Percentiles rank a stretch among this genome's conserved stretches.
These are phyloP conservation scores for Phyto melanocephala DNA, from an alignment of 2,888 invertebrate genomes.

Conservation along the genomic window DNA sequence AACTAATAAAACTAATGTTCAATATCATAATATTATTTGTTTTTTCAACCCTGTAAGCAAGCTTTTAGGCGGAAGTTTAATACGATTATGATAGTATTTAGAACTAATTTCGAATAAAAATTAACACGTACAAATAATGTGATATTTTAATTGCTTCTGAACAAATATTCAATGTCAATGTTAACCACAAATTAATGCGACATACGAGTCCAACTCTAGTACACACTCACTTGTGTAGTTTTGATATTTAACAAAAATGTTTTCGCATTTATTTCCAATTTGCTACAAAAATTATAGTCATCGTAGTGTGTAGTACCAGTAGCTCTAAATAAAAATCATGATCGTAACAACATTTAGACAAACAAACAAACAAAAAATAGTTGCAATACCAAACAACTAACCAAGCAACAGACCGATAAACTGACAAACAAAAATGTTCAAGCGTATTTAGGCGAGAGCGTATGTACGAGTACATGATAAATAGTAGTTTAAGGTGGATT, in stretches of 20 bases:
- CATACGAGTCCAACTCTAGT: slow-evolving; percentile 6
- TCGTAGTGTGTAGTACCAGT: slow-evolving; percentile 8
- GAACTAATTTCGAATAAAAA: slow-evolving; percentile 25
- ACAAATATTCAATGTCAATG: slow-evolving; percentile 62
- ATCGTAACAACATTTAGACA: background rate
- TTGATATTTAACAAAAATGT: background rate
- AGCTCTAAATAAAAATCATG: slow-evolving; percentile 12
- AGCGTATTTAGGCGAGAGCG: slow-evolving; percentile 19
- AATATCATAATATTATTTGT: slow-evolving; percentile 10
- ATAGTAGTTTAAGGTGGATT: slow-evolving; percentile 27
- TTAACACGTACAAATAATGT: slow-evolving; percentile 43
- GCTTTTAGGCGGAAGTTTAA: slow-evolving; percentile 39
- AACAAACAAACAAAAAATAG: background rate
- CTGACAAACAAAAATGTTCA: background rate
- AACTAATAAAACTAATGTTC: no score
- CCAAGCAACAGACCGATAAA: background rate
- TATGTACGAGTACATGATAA: background rate
- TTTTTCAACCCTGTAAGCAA: slow-evolving; percentile 15
- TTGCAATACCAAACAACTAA: slow-evolving; percentile 23
- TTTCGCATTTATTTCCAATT: background rate
- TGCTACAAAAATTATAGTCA: background rate
- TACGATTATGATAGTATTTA: slow-evolving; percentile 1
- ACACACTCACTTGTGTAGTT: slow-evolving; percentile 9
- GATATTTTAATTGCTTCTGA: slow-evolving; percentile 45
- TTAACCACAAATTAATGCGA: slow-evolving; percentile 45